Evolutionary conservation across 1,140 invertebrate species (phyloP), one percentile per base, ranked within the genome.

Genomic region (Epicauta chinensis): DNA sequence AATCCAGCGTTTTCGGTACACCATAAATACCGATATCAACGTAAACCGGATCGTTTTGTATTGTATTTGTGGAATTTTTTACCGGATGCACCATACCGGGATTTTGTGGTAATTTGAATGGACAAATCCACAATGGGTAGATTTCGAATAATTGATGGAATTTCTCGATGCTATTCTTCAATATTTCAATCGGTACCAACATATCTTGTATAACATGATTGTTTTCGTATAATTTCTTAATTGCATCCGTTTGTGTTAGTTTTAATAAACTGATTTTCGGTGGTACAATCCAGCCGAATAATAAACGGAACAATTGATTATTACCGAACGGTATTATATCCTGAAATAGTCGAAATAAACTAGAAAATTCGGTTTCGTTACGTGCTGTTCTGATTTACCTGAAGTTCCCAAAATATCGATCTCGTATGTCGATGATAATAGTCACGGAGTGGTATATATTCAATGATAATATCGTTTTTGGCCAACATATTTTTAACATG

Each of bases 311-410:
- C 6, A 88, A 32, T 0, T 71, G 53, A 61, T 89, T 79, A 68
- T 92, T 91, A n/a, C 89, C 89, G 70, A 91, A 92, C 3, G 87
- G 83, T 53, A 91, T 82, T 35, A 92, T 90, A 58, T 91, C 86
- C 83, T 88, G 67, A 5, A 80, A 76, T 9, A 12, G n/a, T n/a
- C 6, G 47, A 13, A 49, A 35, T 50, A 37, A 34, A 23, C 23
- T 23, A 23, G 23, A 23, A 23, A 23, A 23, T 23, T 23, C 7
- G 0, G 23, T 5, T 23, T 23, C 7, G 23, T 3, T 23, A 2
- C 23, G 2, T 23, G 23, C 4, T 23, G 7, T 23, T 23, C 23
- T 23, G 7, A 5, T 12, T 12, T 68, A 87, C 86, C 76, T 86
- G 80, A 12, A 91, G 63, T 69, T 89, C 86, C 88, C 88, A 92